Percentiles rank a stretch among this genome's conserved stretches.
These are phyloP conservation scores for Nephrotoma flavescens DNA, from an alignment of 2,888 invertebrate genomes.

Conservation along the genomic window DNA sequence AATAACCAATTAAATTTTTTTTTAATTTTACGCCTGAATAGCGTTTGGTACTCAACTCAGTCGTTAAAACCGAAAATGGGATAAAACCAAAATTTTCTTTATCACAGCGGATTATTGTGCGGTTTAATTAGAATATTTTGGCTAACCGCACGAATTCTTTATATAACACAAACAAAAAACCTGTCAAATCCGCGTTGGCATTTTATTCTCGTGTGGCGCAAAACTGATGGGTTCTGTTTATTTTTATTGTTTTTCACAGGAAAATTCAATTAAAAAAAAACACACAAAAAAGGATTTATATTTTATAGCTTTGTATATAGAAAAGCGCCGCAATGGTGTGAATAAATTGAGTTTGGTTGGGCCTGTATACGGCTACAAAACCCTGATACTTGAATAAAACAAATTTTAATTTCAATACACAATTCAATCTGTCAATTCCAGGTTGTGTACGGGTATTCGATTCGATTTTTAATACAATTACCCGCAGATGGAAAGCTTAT, in stretches of 20 bases:
- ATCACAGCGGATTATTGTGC: neutral
- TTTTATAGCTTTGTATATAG: neutral
- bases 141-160: neutral
- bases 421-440: neutral
- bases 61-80: neutral
- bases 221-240: neutral
- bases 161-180: neutral
- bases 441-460: neutral
- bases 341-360: neutral
- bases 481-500: neutral
- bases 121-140: neutral
- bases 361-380: neutral
- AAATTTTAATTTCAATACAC: too few relatives aligned
- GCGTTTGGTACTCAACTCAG: neutral
- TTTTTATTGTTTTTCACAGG: neutral
- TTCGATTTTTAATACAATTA: neutral
- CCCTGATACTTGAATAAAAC: neutral
- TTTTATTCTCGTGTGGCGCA: neutral
- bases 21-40: neutral
- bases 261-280: neutral
- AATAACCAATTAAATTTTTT: neutral
- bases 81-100: neutral
- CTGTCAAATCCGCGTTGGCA: neutral
- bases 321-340: neutral
- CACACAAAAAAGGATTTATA: neutral